phyloP scores from a whole-genome alignment of 2,113 vertebrate genomes.

The Erpornis zantholeuca region DNA sequence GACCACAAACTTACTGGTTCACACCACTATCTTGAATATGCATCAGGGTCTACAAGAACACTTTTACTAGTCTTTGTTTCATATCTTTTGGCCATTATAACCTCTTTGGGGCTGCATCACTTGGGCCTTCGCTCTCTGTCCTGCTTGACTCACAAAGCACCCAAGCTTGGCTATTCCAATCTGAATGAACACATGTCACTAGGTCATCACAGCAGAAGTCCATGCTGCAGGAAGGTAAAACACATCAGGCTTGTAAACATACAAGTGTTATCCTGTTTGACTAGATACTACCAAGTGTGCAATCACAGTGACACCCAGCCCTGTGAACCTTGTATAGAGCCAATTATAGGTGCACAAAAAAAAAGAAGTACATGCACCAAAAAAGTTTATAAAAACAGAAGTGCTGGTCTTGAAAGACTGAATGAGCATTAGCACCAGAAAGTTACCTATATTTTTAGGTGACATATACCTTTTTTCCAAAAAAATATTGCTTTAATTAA shows the following conservation, averaged over 20 bases:
- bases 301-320: neutral
- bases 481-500: neutral
- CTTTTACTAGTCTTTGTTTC: neutral
- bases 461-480: neutral
- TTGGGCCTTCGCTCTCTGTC: neutral
- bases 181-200: neutral
- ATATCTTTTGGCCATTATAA: neutral
- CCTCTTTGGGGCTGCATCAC: neutral
- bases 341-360: rapidly evolving
- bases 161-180: neutral
- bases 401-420: neutral
- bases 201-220: neutral
- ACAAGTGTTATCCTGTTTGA: neutral
- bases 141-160: neutral
- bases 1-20: neutral
- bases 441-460: neutral
- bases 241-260: neutral
- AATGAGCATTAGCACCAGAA: neutral
- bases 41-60: neutral
- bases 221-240: neutral
- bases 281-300: neutral
- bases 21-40: neutral
- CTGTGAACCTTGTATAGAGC: neutral
- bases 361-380: rapidly evolving
- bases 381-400: neutral